Conservation (phyloP, 2,888 invertebrate genomes). For the Pteria penguin region DNA sequence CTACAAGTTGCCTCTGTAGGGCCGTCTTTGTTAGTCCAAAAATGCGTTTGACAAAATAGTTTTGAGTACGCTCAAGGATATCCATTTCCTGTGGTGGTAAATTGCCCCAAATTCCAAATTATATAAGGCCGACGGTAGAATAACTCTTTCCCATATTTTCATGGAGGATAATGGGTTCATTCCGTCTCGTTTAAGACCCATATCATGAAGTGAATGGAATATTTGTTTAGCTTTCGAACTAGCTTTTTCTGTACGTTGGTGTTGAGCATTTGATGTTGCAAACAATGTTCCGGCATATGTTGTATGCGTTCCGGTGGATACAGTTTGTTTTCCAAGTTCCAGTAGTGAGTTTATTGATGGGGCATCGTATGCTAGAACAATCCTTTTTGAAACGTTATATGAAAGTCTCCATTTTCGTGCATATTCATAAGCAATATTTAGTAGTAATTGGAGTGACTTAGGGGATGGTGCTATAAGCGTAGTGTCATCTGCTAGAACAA, state of each 20-base stretch:
- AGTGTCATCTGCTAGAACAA: slow-evolving; percentile 17
- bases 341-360: not conserved
- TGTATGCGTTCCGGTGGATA: not conserved
- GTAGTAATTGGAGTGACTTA: not conserved
- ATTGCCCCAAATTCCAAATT: not conserved
- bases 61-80: not conserved
- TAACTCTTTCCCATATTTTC: not conserved
- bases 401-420: slow-evolving; percentile 11
- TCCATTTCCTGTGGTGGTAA: not conserved
- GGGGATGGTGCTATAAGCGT: not conserved
- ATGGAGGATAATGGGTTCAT: not conserved
- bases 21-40: not conserved
- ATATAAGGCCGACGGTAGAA: not conserved
- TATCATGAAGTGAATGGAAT: not conserved
- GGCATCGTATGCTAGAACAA: not conserved
- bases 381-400: slow-evolving; percentile 14
- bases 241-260: not conserved
- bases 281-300: not conserved
- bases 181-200: not conserved
- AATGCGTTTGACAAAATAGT: not conserved
- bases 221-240: not conserved
- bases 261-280: not conserved
- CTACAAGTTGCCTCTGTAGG: not conserved
- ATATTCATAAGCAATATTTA: slow-evolving; percentile 8
- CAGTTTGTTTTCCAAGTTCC: not conserved